Conservation (phyloP, 1,140 invertebrate genomes). For the Drosophila oshimai region DNA sequence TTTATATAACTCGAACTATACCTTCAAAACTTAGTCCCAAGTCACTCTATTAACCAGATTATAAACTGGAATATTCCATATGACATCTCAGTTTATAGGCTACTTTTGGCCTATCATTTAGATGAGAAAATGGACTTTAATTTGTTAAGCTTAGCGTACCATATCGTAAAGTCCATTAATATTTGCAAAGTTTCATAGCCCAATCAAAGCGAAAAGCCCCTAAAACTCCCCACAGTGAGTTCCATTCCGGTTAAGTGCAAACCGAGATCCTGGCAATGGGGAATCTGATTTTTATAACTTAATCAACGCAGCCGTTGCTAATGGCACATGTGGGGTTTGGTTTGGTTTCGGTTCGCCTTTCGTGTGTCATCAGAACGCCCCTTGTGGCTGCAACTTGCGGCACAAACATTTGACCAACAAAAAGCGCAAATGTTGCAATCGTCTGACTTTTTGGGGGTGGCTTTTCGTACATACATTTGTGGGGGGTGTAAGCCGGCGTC, state of each 20-base stretch:
- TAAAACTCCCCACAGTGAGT: background rate
- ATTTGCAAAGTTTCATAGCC: background rate
- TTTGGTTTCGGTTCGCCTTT: conserved; percentile 9
- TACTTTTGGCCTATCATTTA: too few relatives aligned
- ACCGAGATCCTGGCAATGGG: conserved; percentile 7
- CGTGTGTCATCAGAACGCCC: conserved; percentile 35
- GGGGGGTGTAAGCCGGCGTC: conserved; percentile 32
- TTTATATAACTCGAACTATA: too few relatives aligned
- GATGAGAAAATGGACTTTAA: too few relatives aligned
- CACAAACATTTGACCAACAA: conserved; percentile 74
- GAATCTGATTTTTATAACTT: conserved; percentile 74
- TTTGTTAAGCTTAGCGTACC: too few relatives aligned
- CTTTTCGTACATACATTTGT: background rate
- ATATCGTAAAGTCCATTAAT: too few relatives aligned
- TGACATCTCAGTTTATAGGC: too few relatives aligned
- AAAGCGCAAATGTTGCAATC: conserved; percentile 59
- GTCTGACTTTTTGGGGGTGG: conserved; percentile 19
- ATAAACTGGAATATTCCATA: too few relatives aligned
- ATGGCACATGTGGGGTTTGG: conserved; percentile 71
- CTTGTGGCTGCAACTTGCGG: conserved; percentile 64
- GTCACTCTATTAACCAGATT: too few relatives aligned
- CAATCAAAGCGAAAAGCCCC: background rate
- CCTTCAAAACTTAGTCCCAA: too few relatives aligned
- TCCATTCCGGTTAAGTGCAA: conserved; percentile 12
- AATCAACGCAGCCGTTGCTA: conserved; percentile 75